Percentiles rank a stretch among this genome's conserved stretches.
These are phyloP conservation scores for Drosophila varians DNA, from an alignment of 1,140 invertebrate species.

Conservation along the genomic window DNA sequence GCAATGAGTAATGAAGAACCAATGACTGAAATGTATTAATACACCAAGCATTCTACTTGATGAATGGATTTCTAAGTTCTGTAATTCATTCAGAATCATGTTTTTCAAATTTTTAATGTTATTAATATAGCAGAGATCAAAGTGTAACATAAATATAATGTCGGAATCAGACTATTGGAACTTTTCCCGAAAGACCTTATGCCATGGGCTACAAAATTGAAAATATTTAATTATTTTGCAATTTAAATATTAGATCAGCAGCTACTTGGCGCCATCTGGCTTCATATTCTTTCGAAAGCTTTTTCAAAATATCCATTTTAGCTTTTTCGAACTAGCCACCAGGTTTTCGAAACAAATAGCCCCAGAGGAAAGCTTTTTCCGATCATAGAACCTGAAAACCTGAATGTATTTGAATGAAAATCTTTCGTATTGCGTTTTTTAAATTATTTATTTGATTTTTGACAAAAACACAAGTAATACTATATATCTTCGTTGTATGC, in stretches of 20 bases:
- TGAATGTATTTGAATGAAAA: background rate
- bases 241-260: background rate
- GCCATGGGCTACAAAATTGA: background rate
- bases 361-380: conserved; percentile 24
- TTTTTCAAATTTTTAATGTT: conserved; percentile 11
- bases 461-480: conserved; percentile 82
- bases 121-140: conserved; percentile 18
- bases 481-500: conserved; percentile 55
- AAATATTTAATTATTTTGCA: background rate
- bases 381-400: conserved; percentile 16
- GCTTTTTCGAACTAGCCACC: conserved; percentile 46
- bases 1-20: conserved; percentile 36
- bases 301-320: conserved; percentile 34
- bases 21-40: conserved; percentile 7
- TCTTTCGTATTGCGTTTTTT: conserved; percentile 21
- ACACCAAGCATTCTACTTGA: background rate
- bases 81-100: conserved; percentile 20
- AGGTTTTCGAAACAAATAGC: conserved; percentile 34
- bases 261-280: conserved; percentile 52
- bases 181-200: background rate
- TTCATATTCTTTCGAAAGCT: conserved; percentile 22
- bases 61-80: conserved; percentile 10
- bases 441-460: conserved; percentile 67
- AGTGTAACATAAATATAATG: conserved; percentile 17
- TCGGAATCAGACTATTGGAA: conserved; percentile 4